Evolutionary conservation across 2,797 vertebrate species (phyloP), one percentile per base, ranked within the genome.

Genomic region (Eospalax fontanierii): DNA sequence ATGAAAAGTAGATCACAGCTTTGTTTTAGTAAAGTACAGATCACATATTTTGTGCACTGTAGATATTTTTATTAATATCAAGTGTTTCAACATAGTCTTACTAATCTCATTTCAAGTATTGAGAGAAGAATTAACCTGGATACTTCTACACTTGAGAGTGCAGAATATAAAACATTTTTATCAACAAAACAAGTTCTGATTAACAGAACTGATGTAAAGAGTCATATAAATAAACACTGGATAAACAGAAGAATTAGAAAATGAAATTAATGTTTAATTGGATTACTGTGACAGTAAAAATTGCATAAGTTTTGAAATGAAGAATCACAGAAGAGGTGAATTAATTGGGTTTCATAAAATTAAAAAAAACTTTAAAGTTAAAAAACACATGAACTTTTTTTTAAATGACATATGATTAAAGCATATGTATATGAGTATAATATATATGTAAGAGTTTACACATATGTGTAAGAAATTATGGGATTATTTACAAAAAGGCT

Each of bases 271-370:
- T 30, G 18, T 63, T 66, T 84, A 81, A 90, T 54, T 92, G 26
- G 73, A 88, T 85, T 90, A 65, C 50, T 76, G 6, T 93, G 66
- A 84, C 33, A 65, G 33, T 85, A 33, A 76, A 59, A 71, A 94
- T 76, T 79, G 14, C 63, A 43, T 75, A 88, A 70, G 57, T 80
- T 38, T 73, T 83, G 19, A 87, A 87, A 82, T 22, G 80, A 54
- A 54, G 14, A 12, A 54, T 54, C 50, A 54, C 8, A 92, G 50
- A 84, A 50, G 33, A 94, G 40, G n/a, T 59, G 4, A 43, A 70
- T 2, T 94, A 83, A 87, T 54, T 87, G 33, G 50, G 30, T 80
- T 80, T 63, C 26, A 74, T 63, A 75, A 87, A 90, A 33, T 50
- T 43, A 40, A 94, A 92, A 94, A 92, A 6, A 22, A 22, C 5